Conservation (phyloP, 1,140 invertebrate genomes). For the Araneus ventricosus region DNA sequence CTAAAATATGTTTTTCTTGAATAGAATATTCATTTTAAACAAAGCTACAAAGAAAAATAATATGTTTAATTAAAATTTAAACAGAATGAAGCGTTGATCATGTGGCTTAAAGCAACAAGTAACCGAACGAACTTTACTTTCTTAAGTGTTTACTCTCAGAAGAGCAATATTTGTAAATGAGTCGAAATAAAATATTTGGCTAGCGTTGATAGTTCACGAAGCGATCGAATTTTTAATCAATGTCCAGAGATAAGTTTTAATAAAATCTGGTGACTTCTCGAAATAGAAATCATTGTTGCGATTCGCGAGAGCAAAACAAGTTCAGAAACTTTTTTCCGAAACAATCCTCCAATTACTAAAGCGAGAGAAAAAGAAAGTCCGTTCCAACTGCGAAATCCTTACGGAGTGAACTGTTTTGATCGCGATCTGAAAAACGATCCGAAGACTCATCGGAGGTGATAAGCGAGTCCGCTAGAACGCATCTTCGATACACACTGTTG, state of each 20-base stretch:
- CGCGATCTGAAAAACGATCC: not conserved
- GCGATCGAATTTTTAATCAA: too few species aligned
- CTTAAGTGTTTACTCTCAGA: not conserved
- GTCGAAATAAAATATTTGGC: too few species aligned
- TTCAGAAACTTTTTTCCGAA: not conserved
- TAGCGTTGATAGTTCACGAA: too few species aligned
- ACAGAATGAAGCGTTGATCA: not conserved
- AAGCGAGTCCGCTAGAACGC: not conserved
- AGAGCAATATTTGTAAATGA: not conserved
- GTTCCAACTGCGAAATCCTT: not conserved
- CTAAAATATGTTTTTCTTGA: too few species aligned
- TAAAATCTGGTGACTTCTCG: not conserved
- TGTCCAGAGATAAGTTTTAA: not conserved
- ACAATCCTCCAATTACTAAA: not conserved
- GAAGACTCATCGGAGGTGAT: not conserved
- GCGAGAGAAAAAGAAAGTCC: not conserved
- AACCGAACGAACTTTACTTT: not conserved
- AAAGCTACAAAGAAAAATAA: too few species aligned
- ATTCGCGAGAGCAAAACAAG: not conserved
- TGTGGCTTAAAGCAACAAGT: not conserved
- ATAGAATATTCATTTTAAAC: too few species aligned
- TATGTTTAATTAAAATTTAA: too few species aligned
- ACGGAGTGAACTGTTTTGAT: not conserved
- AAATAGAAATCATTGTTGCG: not conserved
- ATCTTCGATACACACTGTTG: slow-evolving; percentile 6